A percentile compares a stretch with the other conserved stretches of the same genome.
phyloP scores from a whole-genome alignment of 2,797 vertebrate species.

The Xiphorhynchus erythropygius region DNA sequence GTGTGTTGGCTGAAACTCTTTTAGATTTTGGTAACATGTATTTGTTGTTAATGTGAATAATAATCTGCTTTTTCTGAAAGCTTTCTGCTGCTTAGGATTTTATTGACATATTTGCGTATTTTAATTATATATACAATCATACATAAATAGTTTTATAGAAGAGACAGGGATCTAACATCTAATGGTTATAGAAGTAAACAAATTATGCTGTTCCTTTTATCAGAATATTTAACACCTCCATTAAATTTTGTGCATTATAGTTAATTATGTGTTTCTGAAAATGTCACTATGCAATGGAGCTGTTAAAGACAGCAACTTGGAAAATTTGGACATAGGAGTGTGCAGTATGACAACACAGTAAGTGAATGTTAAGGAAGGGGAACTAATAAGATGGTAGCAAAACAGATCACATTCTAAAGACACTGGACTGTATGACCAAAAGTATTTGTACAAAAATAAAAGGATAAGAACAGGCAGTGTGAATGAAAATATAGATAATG shows the following conservation, averaged over 20 bases:
- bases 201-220: not conserved
- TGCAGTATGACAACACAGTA: not conserved
- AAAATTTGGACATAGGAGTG: not conserved
- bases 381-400: not conserved
- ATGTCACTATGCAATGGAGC: not conserved
- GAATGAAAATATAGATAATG: not conserved
- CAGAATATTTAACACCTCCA: not conserved
- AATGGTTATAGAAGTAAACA: not conserved
- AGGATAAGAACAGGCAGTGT: not conserved
- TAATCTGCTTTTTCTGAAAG: not conserved
- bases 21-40: not conserved
- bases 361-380: not conserved
- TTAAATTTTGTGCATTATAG: not conserved
- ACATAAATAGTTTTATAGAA: not conserved
- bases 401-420: not conserved
- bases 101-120: not conserved
- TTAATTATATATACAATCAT: not conserved
- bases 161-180: not conserved
- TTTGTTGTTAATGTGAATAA: not conserved
- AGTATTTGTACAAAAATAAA: not conserved
- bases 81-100: not conserved
- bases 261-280: not conserved
- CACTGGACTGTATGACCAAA: not conserved
- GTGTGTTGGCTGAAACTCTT: not conserved
- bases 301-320: not conserved